Evolutionary conservation across 1,140 invertebrate species (phyloP).

Genomic region (Pseudomyrmex pallidus): DNA sequence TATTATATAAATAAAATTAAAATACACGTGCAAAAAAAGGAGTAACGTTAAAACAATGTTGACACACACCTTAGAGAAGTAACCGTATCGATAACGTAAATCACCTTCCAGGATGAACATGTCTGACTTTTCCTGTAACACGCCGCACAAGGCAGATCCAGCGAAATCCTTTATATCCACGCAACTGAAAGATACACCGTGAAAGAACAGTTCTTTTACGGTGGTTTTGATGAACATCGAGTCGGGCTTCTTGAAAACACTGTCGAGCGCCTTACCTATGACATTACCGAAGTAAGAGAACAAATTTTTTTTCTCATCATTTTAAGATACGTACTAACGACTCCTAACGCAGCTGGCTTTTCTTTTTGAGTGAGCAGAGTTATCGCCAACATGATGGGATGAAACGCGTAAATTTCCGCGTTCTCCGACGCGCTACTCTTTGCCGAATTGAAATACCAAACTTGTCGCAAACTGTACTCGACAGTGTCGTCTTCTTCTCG

Average conservation of each 20-base stretch:
- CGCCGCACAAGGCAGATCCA: constrained; percentile 88
- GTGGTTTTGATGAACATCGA: constrained; percentile 87
- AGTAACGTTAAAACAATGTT: constrained; percentile 68
- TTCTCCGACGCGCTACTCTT: constrained; percentile 88
- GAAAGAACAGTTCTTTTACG: constrained; percentile 89
- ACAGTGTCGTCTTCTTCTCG: constrained; percentile 89
- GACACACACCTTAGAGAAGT: constrained; percentile 88
- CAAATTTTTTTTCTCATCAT: neutral
- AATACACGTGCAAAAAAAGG: neutral
- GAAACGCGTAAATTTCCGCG: constrained; percentile 88
- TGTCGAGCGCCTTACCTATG: constrained; percentile 74
- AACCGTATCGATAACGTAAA: constrained; percentile 88
- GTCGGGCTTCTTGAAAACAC: constrained; percentile 87
- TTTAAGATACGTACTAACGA: constrained; percentile 83
- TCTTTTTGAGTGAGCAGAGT: constrained; percentile 84
- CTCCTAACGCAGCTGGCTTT: constrained; percentile 87
- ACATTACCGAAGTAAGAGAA: constrained; percentile 6
- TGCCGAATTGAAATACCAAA: constrained; percentile 87
- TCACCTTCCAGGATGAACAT: constrained; percentile 86
- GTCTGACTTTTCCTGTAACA: constrained; percentile 86
- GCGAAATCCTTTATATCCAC: constrained; percentile 88
- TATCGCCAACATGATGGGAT: constrained; percentile 86
- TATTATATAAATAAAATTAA: neutral
- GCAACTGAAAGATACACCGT: constrained; percentile 89
- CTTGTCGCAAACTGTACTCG: constrained; percentile 88